Percentiles rank a stretch among this genome's conserved stretches.
Conservation (phyloP, 2,888 invertebrate genomes). For the Synanthedon vespiformis region DNA sequence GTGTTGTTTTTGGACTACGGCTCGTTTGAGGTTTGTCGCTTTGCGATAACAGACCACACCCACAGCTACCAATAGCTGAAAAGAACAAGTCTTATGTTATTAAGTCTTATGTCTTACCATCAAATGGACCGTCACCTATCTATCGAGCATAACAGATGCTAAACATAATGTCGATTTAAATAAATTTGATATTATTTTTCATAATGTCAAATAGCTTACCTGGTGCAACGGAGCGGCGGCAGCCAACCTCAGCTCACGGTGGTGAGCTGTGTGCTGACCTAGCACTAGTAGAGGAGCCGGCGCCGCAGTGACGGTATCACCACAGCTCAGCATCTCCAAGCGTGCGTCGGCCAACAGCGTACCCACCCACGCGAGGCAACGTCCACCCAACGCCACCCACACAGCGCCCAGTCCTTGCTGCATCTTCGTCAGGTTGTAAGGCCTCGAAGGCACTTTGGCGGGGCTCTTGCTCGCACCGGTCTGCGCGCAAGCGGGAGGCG, state of each 20-base stretch:
- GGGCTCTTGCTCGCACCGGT: constrained; percentile 50
- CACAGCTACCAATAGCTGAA: constrained; percentile 83
- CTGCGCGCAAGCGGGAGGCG: constrained; percentile 46
- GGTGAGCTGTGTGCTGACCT: constrained; percentile 75
- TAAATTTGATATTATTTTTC: not conserved
- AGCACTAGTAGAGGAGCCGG: constrained; percentile 75
- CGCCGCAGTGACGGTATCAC: constrained; percentile 26
- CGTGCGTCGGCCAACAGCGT: constrained; percentile 82
- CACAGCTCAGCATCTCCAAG: constrained; percentile 72
- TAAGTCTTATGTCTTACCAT: too few species aligned
- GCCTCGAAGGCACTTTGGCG: constrained; percentile 47
- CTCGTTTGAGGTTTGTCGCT: constrained; percentile 85
- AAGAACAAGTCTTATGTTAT: constrained; percentile 15
- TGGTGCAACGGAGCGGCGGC: constrained; percentile 81
- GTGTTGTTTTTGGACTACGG: constrained; percentile 78
- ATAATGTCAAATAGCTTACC: constrained; percentile 20
- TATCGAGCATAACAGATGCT: not conserved
- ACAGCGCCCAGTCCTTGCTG: constrained; percentile 91
- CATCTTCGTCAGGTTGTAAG: constrained; percentile 62
- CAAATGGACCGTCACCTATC: too few species aligned
- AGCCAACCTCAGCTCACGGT: constrained; percentile 78
- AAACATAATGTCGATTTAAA: not conserved
- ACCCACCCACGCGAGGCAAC: constrained; percentile 82
- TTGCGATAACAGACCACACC: constrained; percentile 93
- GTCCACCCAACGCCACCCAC: constrained; percentile 89